Evolutionary conservation across 2,797 vertebrate genomes (phyloP), one percentile per base, ranked within the genome.

Genomic region (Phaenicophaeus curvirostris): DNA sequence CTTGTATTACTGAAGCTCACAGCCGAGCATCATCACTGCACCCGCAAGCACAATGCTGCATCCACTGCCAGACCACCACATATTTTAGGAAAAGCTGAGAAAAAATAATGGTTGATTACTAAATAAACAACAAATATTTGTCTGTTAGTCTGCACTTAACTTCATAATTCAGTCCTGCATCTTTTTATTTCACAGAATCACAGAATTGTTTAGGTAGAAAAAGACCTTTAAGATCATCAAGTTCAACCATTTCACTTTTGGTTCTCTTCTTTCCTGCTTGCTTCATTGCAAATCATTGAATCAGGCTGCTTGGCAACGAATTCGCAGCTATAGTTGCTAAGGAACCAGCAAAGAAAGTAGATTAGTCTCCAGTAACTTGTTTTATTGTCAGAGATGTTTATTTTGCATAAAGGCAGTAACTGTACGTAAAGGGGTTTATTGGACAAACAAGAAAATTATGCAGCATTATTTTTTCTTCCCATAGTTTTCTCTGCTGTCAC

Each of bases 301-400:
- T 23, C 31, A 48, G 50, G 53, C 59, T 90, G 27, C 89, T 35
- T 87, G 79, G 89, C 90, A 95, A 87, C 89, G 71, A 87, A 84
- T 84, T 93, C 77, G 86, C 59, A 85, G 62, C n/a, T 48, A 33
- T 74, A 88, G 94, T 93, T 92, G 80, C 93, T 96, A 94, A 87
- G 95, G 44, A 94, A 67, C 79, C 51, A 39, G 33, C 9, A 13
- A 95, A 94, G 86, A 79, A 92, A 95, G 65, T 18, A 81, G 80
- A 96, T 95, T 91, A 90, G 68, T 90, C 73, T 87, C 66, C 90
- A 48, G 74, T 73, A 93, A 92, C 87, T 77, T 89, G 50, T 71
- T 91, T 80, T 71, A 89, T 95, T 95, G 89, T 92, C 78, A 85
- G 65, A 87, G 55, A 66, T 90, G 53, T 94, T 96, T 95, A 68